Evolutionary conservation across 2,797 vertebrate genomes (phyloP).

Genomic region (Capromys pilorides): DNA sequence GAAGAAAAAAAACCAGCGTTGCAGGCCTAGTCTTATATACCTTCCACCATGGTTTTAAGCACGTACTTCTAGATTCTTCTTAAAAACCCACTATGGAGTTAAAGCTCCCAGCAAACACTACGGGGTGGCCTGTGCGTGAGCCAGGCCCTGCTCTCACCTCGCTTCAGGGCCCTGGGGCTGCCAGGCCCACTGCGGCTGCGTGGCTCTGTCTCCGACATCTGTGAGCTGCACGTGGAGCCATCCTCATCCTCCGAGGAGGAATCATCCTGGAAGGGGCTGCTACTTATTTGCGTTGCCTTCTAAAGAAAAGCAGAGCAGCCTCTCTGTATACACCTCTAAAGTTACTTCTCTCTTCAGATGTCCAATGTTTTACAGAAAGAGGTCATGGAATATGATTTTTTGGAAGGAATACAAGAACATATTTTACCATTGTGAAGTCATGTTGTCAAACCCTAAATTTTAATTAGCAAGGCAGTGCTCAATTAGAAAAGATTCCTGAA

Average conservation of each 20-base stretch:
- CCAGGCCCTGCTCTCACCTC: slow-evolving; percentile 86
- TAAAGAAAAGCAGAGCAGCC: slow-evolving; percentile 82
- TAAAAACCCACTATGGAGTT: neutral
- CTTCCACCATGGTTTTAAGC: neutral
- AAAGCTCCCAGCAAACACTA: neutral
- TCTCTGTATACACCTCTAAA: neutral
- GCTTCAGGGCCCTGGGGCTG: slow-evolving; percentile 94
- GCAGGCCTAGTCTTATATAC: neutral
- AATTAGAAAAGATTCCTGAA: slow-evolving; percentile 53
- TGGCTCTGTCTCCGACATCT: slow-evolving; percentile 89
- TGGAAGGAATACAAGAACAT: neutral
- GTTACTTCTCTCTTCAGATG: neutral
- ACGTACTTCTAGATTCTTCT: neutral
- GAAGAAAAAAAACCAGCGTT: neutral
- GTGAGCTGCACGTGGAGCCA: slow-evolving; percentile 90
- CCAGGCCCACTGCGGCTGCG: slow-evolving; percentile 90
- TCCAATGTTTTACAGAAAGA: neutral
- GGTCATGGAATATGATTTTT: neutral
- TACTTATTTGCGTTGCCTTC: slow-evolving; percentile 96
- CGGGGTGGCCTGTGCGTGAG: rapidly evolving
- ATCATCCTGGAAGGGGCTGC: slow-evolving; percentile 92
- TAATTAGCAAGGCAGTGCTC: slow-evolving; percentile 35
- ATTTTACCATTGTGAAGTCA: slow-evolving; percentile 47
- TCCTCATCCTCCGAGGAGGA: slow-evolving; percentile 96
- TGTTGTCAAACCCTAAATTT: slow-evolving; percentile 35